Conservation (phyloP, 2,113 vertebrate genomes). For the Sylvietta virens region DNA sequence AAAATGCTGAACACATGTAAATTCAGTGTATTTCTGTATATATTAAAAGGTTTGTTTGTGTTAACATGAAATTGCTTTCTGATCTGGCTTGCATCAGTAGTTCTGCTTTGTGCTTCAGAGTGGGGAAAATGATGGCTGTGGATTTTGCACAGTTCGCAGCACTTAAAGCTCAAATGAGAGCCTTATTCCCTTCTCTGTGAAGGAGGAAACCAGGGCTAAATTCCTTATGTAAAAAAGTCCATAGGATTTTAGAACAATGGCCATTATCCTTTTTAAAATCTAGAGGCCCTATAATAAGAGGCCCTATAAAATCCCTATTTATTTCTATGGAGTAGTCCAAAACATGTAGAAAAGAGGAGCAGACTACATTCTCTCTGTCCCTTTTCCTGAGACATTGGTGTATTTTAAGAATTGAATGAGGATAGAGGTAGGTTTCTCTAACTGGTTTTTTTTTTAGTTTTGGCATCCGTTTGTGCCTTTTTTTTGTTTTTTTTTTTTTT, state of each 20-base stretch:
- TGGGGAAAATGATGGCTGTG: not conserved
- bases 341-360: not conserved
- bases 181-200: not conserved
- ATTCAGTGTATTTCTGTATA: not conserved
- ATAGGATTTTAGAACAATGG: not conserved
- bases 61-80: constrained; percentile 1
- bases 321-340: not conserved
- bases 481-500: not conserved
- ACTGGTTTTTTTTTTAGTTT: not conserved
- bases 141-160: not conserved
- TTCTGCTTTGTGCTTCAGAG: not conserved
- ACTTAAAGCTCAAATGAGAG: not conserved
- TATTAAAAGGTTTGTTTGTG: constrained; percentile 13
- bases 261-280: not conserved
- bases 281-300: not conserved
- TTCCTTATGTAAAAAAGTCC: not conserved
- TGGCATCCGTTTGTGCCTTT: not conserved
- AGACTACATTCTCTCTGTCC: not conserved
- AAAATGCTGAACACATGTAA: constrained; percentile 19
- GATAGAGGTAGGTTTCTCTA: not conserved
- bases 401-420: not conserved
- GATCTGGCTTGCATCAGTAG: constrained; percentile 3
- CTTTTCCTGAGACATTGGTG: not conserved
- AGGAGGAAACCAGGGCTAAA: not conserved
- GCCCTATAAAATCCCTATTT: not conserved